Conservation (phyloP, 2,113 vertebrate genomes). For the Psettodes erumei region DNA sequence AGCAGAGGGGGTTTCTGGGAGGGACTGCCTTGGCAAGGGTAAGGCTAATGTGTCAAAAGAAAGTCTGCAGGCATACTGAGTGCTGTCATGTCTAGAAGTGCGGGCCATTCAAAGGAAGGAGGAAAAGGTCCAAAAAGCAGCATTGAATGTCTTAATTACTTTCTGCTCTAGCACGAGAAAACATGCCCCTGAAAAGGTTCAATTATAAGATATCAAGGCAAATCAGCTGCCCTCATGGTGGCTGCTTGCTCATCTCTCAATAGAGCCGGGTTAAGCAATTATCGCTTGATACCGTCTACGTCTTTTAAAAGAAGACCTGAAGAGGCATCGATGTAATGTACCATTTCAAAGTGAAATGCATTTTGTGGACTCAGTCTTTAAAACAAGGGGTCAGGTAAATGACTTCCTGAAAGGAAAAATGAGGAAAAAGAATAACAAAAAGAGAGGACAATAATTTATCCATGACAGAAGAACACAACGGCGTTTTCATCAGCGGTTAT, state of each 20-base stretch:
- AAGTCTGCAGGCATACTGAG: slow-evolving; percentile 70
- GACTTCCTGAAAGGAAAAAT: slow-evolving; percentile 38
- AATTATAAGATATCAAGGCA: slow-evolving; percentile 76
- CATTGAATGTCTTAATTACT: slow-evolving; percentile 80
- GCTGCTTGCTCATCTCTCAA: slow-evolving; percentile 67
- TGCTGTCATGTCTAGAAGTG: slow-evolving; percentile 72
- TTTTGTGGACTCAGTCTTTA: slow-evolving; percentile 30
- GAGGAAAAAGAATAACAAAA: neutral
- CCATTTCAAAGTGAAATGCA: slow-evolving; percentile 45
- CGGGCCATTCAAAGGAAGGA: slow-evolving; percentile 69
- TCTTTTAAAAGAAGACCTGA: slow-evolving; percentile 62
- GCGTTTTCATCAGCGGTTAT: slow-evolving; percentile 23
- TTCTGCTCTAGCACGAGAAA: slow-evolving; percentile 72
- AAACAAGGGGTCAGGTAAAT: slow-evolving; percentile 58
- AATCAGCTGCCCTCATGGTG: slow-evolving; percentile 75
- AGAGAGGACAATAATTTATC: slow-evolving; percentile 27
- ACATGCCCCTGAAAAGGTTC: slow-evolving; percentile 76
- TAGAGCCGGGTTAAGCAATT: slow-evolving; percentile 76
- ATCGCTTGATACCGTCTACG: slow-evolving; percentile 65
- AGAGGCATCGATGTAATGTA: slow-evolving; percentile 43
- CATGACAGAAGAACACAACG: slow-evolving; percentile 22
- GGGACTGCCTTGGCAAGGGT: slow-evolving; percentile 66
- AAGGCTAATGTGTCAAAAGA: slow-evolving; percentile 79
- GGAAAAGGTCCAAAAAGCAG: slow-evolving; percentile 78
- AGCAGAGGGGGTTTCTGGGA: slow-evolving; percentile 70